Conservation (phyloP, 2,888 invertebrate species). For the Seira ritae region DNA sequence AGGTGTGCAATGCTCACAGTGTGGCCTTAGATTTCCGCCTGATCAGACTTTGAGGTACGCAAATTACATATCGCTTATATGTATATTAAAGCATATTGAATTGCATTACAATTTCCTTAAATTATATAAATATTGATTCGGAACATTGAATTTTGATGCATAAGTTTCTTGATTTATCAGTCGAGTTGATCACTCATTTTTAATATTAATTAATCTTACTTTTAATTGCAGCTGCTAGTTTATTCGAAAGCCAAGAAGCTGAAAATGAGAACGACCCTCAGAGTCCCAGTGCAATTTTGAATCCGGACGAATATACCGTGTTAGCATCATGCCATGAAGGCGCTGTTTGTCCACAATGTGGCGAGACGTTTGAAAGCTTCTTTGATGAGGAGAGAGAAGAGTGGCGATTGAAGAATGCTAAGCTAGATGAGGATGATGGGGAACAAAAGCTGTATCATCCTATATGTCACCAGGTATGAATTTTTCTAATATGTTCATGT, state of each 20-base stretch:
- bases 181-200: too few species aligned
- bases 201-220: too few species aligned
- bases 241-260: constrained; percentile 84
- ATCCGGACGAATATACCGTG: constrained; percentile 77
- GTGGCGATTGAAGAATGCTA: constrained; percentile 94
- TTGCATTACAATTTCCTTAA: too few species aligned
- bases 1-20: constrained; percentile 97
- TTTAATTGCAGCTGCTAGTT: constrained; percentile 94
- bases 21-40: constrained; percentile 94
- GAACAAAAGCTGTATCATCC: constrained; percentile 89
- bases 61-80: too few species aligned
- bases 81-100: too few species aligned
- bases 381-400: constrained; percentile 98
- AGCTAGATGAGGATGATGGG: constrained; percentile 78
- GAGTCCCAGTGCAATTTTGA: constrained; percentile 76
- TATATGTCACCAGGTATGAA: constrained; percentile 80
- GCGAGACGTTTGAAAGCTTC: constrained; percentile 95
- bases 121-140: too few species aligned
- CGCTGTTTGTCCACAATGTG: constrained; percentile 90
- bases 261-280: constrained; percentile 75
- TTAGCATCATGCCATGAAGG: constrained; percentile 79
- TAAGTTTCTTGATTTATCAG: too few species aligned
- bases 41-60: constrained; percentile 93
- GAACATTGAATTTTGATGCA: too few species aligned
- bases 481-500: not conserved